Conservation (phyloP, 2,797 vertebrate genomes). For the Leucoraja ocellata region DNA sequence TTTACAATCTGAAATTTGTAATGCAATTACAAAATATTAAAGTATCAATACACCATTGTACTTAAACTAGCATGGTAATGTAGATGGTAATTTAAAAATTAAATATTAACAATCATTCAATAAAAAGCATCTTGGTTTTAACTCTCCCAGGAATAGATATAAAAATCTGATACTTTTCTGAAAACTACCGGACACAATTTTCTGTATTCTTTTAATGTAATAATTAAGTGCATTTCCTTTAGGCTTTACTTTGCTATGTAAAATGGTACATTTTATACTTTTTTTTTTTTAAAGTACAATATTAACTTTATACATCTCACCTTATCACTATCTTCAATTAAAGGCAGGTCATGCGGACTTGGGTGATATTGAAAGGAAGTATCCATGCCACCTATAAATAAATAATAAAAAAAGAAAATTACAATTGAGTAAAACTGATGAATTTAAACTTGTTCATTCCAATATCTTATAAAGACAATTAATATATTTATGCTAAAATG, state of each 20-base stretch:
- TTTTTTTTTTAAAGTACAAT: not conserved
- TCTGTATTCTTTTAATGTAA: not conserved
- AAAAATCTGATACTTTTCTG: not conserved
- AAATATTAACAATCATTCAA: not conserved
- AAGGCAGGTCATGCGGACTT: conserved; percentile 78
- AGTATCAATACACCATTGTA: not conserved
- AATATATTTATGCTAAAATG: not conserved
- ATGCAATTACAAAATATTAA: not conserved
- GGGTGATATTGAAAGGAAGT: conserved; percentile 76
- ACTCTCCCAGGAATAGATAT: not conserved
- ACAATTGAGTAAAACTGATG: not conserved
- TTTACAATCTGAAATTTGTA: not conserved
- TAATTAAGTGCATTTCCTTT: not conserved
- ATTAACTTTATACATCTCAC: conserved; percentile 58
- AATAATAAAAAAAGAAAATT: conserved; percentile 27
- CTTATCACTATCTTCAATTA: conserved; percentile 86
- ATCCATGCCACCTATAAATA: conserved; percentile 72
- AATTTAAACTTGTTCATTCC: not conserved
- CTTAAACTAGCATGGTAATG: not conserved
- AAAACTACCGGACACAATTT: not conserved
- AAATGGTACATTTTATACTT: not conserved
- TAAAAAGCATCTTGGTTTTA: not conserved
- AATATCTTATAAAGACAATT: not conserved
- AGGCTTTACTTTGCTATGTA: not conserved
- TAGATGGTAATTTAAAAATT: not conserved